Conservation (phyloP, 2,113 vertebrate genomes). For the Platichthys flesus region DNA sequence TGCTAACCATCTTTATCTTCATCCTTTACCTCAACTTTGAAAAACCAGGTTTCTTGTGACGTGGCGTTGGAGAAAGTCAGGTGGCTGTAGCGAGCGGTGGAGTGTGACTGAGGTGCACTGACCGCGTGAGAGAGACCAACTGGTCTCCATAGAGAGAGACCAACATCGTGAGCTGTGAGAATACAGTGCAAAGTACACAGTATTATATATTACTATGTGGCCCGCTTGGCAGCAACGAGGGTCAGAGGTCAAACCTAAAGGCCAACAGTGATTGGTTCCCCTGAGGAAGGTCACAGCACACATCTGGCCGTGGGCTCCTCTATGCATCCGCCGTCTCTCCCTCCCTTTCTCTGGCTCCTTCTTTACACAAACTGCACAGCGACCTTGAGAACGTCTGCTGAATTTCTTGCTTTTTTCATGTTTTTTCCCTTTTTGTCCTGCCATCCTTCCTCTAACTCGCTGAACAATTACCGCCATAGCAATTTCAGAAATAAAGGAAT, state of each 20-base stretch:
- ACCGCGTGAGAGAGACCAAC: conserved; percentile 43
- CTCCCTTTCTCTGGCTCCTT: not conserved
- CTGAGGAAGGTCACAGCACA: conserved; percentile 64
- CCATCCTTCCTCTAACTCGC: conserved; percentile 46
- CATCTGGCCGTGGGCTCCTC: conserved; percentile 62
- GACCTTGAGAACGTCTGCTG: conserved; percentile 68
- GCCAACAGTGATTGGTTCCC: conserved; percentile 73
- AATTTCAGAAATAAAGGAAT: conserved; percentile 58
- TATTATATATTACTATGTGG: conserved; percentile 42
- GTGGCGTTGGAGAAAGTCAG: conserved; percentile 31
- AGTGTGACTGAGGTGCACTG: conserved; percentile 35
- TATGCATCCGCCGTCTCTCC: conserved; percentile 42
- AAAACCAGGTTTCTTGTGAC: conserved; percentile 21
- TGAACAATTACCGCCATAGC: conserved; percentile 54
- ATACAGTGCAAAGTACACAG: conserved; percentile 22
- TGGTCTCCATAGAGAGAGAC: conserved; percentile 47
- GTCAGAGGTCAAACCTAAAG: conserved; percentile 73
- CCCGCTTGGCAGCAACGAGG: conserved; percentile 50
- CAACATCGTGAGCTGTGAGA: conserved; percentile 38
- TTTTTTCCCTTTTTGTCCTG: conserved; percentile 8
- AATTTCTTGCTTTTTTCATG: conserved; percentile 27
- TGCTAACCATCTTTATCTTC: conserved; percentile 7
- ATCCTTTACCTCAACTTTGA: conserved; percentile 14
- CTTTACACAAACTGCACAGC: conserved; percentile 24
- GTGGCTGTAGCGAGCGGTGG: conserved; percentile 35